phyloP scores from a whole-genome alignment of 1,140 invertebrate species.

The Solen grandis region DNA sequence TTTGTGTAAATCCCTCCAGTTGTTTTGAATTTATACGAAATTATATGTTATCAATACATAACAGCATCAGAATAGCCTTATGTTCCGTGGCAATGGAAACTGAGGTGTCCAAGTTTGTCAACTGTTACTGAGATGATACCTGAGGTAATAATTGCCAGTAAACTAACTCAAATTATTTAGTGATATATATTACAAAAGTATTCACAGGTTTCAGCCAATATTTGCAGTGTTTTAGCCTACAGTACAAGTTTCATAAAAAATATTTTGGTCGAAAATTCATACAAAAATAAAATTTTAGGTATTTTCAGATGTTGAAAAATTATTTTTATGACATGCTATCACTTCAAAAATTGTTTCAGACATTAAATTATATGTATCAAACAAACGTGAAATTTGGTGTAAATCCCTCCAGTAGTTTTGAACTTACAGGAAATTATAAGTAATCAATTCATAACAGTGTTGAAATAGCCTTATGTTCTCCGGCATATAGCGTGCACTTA shows the following conservation, averaged over 20 bases:
- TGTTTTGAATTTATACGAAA: conserved; percentile 10
- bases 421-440: conserved; percentile 33
- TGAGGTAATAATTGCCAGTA: no score
- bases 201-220: conserved; percentile 21
- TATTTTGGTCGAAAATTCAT: not conserved
- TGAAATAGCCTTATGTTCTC: conserved; percentile 8
- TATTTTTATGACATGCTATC: conserved; percentile 28
- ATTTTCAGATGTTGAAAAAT: conserved; percentile 34
- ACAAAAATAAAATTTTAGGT: conserved; percentile 34
- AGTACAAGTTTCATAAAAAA: not conserved
- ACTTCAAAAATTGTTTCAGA: conserved; percentile 32
- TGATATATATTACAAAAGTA: conserved; percentile 23
- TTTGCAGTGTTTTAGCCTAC: no score
- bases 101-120: conserved; percentile 25
- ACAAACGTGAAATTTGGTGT: conserved; percentile 40
- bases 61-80: conserved; percentile 10
- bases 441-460: conserved; percentile 15
- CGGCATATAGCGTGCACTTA: no score
- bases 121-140: not conserved
- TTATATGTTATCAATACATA: conserved; percentile 17
- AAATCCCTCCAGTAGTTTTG: no score
- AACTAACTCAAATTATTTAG: not conserved
- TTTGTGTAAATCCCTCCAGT: no score
- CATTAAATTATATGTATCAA: conserved; percentile 31
- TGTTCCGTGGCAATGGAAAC: not conserved